Evolutionary conservation across 2,888 invertebrate genomes (phyloP), one percentile per base, ranked within the genome.

Genomic region (Pegoplata infirma): DNA sequence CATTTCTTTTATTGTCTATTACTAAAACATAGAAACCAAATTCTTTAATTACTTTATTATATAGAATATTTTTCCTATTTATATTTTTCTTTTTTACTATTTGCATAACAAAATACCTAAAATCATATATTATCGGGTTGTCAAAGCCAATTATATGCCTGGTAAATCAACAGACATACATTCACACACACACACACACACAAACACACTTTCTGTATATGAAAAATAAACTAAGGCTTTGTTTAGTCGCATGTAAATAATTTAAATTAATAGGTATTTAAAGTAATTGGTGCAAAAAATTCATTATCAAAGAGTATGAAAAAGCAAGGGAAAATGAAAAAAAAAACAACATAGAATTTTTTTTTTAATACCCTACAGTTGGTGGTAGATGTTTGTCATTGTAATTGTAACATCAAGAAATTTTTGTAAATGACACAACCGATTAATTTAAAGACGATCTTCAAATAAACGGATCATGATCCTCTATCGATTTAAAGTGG

Each of bases 181-280:
- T 25, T 59, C 12, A 10, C 44, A 7, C 17, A 40, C 32, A 7
- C 12, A 44, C 6, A 23, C n/a, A n/a, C n/a, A n/a, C n/a, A n/a
- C n/a, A n/a, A n/a, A n/a, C n/a, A n/a, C n/a, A n/a, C n/a, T n/a
- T 32, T 8, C 12, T 19, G 10, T 12, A 12, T 6, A 59, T 17
- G 8, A n/a, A 21, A 19, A 32, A 28, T 21, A n/a, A 25, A 56
- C 56, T 21, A 16, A 17, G 28, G 32, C 46, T 63, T 51, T 76
- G 61, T 17, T 49, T 19, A 76, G 56, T 76, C 56, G 49, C 28
- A 25, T 64, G 75, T 69, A 51, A 69, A 51, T 64, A 69, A 69
- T 76, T 56, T 58, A 63, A 76, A 76, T 76, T 69, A 76, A 76
- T 69, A 40, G 32, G 3, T 51, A 69, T 76, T 75, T 58, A 64